phyloP scores from a whole-genome alignment of 2,113 vertebrate genomes.

The Leucosticte australis region DNA sequence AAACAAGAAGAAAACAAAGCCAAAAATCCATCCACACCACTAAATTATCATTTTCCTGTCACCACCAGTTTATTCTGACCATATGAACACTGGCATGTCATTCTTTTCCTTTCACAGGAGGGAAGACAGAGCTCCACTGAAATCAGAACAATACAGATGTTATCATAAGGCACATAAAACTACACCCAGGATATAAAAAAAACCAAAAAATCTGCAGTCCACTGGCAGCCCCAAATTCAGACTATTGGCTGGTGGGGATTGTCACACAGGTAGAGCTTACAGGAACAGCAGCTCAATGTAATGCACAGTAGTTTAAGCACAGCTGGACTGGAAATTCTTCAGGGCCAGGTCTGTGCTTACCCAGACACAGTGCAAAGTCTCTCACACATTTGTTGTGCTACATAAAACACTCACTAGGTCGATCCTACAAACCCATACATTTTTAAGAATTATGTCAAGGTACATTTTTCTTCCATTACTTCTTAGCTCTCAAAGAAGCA shows the following conservation, averaged over 20 bases:
- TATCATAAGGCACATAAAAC: neutral
- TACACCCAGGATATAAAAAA: neutral
- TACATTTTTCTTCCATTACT: neutral
- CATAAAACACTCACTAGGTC: neutral
- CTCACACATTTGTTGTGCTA: neutral
- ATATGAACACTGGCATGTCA: neutral
- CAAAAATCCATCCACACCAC: neutral
- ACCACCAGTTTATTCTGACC: neutral
- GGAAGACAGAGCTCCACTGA: neutral
- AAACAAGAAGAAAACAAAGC: neutral
- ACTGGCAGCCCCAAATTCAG: neutral
- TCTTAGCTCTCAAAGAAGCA: neutral
- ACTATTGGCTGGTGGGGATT: neutral
- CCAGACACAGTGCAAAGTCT: neutral
- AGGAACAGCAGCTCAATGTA: neutral
- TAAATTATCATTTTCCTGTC: neutral
- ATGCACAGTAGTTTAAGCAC: accelerated
- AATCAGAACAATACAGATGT: neutral
- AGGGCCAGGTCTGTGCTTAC: neutral
- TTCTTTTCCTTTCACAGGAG: neutral
- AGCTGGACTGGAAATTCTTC: neutral
- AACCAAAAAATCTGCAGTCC: neutral
- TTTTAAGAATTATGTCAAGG: neutral
- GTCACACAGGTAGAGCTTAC: neutral
- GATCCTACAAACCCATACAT: neutral